A percentile compares a stretch with the other conserved stretches of the same genome.
Evolutionary conservation across 1,140 invertebrate species (phyloP).

Genomic region (Acromyrmex echinatior): DNA sequence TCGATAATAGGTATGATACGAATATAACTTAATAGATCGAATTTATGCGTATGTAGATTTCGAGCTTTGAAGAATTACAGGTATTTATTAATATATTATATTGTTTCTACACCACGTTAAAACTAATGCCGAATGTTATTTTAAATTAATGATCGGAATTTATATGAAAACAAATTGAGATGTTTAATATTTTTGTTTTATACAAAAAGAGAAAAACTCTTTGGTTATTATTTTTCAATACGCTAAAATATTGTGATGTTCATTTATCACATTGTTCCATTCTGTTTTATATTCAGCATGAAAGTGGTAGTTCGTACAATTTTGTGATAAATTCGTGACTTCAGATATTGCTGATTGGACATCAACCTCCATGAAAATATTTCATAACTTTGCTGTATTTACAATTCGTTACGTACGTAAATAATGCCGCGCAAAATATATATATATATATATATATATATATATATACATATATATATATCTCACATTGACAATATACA

Average conservation of each 20-base stretch:
- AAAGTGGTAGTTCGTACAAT: slow-evolving; percentile 43
- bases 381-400: slow-evolving; percentile 47
- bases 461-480: background rate
- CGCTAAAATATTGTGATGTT: slow-evolving; percentile 15
- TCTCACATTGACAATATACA: background rate
- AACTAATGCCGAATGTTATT: background rate
- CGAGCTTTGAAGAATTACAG: background rate
- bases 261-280: slow-evolving; percentile 31
- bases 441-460: background rate
- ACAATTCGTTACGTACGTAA: slow-evolving; percentile 57
- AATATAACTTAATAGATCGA: slow-evolving; percentile 22
- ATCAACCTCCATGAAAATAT: slow-evolving; percentile 45
- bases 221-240: slow-evolving; percentile 39
- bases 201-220: background rate
- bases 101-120: background rate
- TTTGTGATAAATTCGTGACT: slow-evolving; percentile 43
- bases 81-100: slow-evolving; percentile 12
- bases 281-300: slow-evolving; percentile 18
- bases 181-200: slow-evolving; percentile 41
- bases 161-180: slow-evolving; percentile 23
- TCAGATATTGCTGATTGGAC: slow-evolving; percentile 43
- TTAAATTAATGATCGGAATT: slow-evolving; percentile 23
- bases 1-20: slow-evolving; percentile 10
- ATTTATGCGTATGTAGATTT: background rate
- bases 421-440: slow-evolving; percentile 26